Evolutionary conservation across 2,888 invertebrate species (phyloP), one percentile per base, ranked within the genome.

Genomic region (Nemotelus nigrinus): DNA sequence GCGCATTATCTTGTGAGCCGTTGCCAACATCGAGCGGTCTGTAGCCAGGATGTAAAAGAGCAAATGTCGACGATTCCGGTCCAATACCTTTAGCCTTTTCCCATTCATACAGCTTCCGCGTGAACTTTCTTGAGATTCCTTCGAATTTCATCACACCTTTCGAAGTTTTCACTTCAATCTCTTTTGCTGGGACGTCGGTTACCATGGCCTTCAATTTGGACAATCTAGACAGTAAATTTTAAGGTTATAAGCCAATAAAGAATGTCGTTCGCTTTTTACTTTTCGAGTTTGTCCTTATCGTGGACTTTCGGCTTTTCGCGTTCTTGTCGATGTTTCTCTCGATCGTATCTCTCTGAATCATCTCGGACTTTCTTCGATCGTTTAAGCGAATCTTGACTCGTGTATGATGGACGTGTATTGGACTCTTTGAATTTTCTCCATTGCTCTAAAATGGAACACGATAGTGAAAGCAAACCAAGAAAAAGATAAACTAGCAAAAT

Each of bases 71-170:
- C 0, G 92, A 92, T 85, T 96, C 95, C 0, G 95, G 95, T 0
- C 93, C 93, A 78, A 96, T 95, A 2, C 95, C 95, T 79, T 92
- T 89, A n/a, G 94, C 93, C 83, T 95, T 94, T 84, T 95, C 94
- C 96, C 96, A 97, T 85, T 96, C 96, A 85, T 96, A 96, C 0
- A 97, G 89, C 83, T 95, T 96, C 45, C 93, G 92, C 0, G 96
- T 96, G 86, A 97, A 97, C 81, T 96, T 96, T 64, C 95, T 90
- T 0, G 96, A 96, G 81, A 96, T 95, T 7, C 91, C 94, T 89
- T 95, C 93, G 83, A 96, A 95, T 84, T 94, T 91, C 85, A 95
- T 94, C 50, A 94, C 92, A 0, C 96, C 94, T 0, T 93, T 93
- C 0, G 95, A 93, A 0, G 95, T 95, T 84, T 93, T 93, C 0